Percentiles rank a stretch among this genome's conserved stretches.
phyloP scores from a whole-genome alignment of 2,113 vertebrate species.

The Gobiocypris rarus region DNA sequence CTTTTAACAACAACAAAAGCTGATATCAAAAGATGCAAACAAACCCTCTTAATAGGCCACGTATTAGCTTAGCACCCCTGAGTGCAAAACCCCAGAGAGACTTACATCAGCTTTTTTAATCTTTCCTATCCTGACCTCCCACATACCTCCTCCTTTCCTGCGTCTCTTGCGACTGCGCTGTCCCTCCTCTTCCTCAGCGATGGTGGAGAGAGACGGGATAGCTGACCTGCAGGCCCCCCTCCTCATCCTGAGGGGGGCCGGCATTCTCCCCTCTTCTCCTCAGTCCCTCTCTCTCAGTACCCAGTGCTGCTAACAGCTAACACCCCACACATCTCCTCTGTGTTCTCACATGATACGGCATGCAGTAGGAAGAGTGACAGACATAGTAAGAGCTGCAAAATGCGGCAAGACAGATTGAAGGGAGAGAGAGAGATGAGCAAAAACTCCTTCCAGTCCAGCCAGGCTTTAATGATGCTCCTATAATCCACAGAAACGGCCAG shows the following conservation, averaged over 20 bases:
- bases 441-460: constrained; percentile 65
- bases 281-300: constrained; percentile 35
- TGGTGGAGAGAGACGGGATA: constrained; percentile 88
- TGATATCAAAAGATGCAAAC: background rate
- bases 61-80: constrained; percentile 4
- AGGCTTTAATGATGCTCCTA: constrained; percentile 67
- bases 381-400: background rate
- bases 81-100: background rate
- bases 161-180: constrained; percentile 76
- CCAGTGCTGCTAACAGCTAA: constrained; percentile 69
- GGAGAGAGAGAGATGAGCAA: background rate
- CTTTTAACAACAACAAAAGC: background rate
- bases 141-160: constrained; percentile 46
- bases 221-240: constrained; percentile 80
- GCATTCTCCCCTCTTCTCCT: constrained; percentile 59
- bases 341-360: background rate
- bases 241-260: constrained; percentile 76
- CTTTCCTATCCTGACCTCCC: background rate
- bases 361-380: background rate
- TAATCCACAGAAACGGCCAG: constrained; percentile 66
- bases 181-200: constrained; percentile 95
- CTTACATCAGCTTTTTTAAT: background rate
- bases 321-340: constrained; percentile 70
- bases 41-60: background rate
- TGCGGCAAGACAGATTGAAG: background rate